Evolutionary conservation across 2,797 vertebrate species (phyloP).

Genomic region (Sarcoramphus papa): DNA sequence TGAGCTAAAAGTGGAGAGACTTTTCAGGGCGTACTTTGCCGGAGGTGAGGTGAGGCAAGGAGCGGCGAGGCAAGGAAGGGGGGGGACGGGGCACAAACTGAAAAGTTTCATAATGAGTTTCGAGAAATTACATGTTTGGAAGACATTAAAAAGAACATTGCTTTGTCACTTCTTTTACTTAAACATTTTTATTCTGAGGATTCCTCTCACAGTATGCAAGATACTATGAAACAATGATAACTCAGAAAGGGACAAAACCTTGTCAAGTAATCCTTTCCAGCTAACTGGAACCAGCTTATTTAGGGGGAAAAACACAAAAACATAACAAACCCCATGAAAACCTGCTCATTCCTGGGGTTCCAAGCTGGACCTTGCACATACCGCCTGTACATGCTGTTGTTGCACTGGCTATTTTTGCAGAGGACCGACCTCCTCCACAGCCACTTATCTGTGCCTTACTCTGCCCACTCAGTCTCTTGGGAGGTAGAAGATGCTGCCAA

Average conservation of each 20-base stretch:
- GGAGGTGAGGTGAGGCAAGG: background rate
- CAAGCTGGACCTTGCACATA: background rate
- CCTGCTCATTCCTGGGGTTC: rapidly evolving
- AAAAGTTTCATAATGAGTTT: background rate
- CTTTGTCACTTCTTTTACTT: background rate
- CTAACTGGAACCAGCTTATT: background rate
- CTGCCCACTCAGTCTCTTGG: background rate
- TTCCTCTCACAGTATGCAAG: background rate
- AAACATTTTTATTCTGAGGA: background rate
- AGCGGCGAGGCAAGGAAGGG: background rate
- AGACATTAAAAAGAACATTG: background rate
- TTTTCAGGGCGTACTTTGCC: background rate
- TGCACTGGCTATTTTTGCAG: background rate
- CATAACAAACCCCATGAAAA: background rate
- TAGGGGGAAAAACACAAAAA: background rate
- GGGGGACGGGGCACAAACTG: background rate
- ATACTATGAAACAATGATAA: background rate
- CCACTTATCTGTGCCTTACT: background rate
- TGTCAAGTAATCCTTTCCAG: background rate
- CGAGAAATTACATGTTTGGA: background rate
- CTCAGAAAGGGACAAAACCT: background rate
- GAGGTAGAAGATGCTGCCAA: background rate
- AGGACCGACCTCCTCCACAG: background rate
- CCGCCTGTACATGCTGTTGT: background rate
- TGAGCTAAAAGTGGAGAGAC: background rate